phyloP scores from a whole-genome alignment of 2,113 vertebrate genomes.

The Odocoileus virginianus region DNA sequence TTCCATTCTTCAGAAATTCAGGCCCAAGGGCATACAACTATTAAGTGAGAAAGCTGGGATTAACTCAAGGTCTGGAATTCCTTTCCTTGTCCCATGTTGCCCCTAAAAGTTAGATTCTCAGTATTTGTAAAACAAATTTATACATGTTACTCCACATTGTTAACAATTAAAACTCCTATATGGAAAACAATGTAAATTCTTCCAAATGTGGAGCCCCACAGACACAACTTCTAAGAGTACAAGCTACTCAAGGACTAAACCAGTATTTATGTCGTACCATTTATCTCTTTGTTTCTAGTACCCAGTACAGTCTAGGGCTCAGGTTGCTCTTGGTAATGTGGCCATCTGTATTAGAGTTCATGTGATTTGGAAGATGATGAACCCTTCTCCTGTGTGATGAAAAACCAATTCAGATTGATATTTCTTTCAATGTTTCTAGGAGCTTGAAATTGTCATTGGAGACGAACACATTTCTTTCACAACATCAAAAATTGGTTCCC shows the following conservation, averaged over 20 bases:
- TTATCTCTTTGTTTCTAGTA: background rate
- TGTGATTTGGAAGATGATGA: background rate
- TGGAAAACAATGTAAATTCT: background rate
- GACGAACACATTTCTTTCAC: conserved; percentile 99
- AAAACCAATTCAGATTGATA: background rate
- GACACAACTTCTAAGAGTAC: background rate
- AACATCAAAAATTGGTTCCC: conserved; percentile 98
- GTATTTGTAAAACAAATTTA: conserved; percentile 20
- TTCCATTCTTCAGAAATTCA: background rate
- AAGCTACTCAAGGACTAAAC: background rate
- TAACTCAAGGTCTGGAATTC: background rate
- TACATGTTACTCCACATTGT: background rate
- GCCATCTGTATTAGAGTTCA: background rate
- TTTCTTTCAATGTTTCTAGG: conserved; percentile 79
- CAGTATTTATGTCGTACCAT: background rate
- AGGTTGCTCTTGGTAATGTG: background rate
- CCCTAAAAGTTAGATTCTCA: background rate
- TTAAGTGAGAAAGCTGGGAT: background rate
- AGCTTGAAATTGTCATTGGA: conserved; percentile 98
- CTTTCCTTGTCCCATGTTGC: background rate
- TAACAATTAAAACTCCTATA: background rate
- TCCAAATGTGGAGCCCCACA: background rate
- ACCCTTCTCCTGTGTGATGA: background rate
- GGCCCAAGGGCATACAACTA: background rate
- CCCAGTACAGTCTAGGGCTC: background rate